Percentiles rank a stretch among this genome's conserved stretches.
These are phyloP conservation scores for Rallus limicola DNA, from an alignment of 2,113 vertebrate genomes.

Conservation along the genomic window DNA sequence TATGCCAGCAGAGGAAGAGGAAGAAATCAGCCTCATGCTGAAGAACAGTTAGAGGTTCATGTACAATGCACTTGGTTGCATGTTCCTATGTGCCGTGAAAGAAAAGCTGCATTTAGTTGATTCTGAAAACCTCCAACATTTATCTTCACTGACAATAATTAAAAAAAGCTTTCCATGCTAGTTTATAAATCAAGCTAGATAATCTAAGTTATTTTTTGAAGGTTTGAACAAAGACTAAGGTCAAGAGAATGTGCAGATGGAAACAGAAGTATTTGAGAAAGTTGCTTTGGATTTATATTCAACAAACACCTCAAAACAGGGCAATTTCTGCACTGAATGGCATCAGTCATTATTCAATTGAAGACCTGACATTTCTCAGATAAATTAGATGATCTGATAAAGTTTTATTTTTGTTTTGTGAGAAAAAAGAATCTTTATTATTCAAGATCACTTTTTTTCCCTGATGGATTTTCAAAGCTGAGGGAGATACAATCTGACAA, in stretches of 20 bases:
- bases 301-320: not conserved
- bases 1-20: not conserved
- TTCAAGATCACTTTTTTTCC: not conserved
- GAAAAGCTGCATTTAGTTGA: not conserved
- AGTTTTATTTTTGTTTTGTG: not conserved
- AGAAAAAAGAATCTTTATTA: not conserved
- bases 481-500: not conserved
- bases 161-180: not conserved
- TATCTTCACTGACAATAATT: not conserved
- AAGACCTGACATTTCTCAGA: not conserved
- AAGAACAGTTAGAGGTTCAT: not conserved
- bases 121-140: not conserved
- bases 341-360: not conserved
- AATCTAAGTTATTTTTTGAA: not conserved
- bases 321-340: not conserved
- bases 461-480: not conserved
- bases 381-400: not conserved
- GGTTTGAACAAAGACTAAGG: not conserved
- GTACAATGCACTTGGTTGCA: not conserved
- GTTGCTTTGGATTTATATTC: not conserved
- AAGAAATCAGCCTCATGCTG: not conserved
- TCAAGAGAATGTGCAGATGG: not conserved
- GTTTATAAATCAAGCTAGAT: not conserved
- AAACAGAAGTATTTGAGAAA: not conserved
- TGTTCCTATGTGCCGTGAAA: not conserved